Evolutionary conservation across 2,888 invertebrate genomes (phyloP).

Genomic region (Cheilosia pagana): DNA sequence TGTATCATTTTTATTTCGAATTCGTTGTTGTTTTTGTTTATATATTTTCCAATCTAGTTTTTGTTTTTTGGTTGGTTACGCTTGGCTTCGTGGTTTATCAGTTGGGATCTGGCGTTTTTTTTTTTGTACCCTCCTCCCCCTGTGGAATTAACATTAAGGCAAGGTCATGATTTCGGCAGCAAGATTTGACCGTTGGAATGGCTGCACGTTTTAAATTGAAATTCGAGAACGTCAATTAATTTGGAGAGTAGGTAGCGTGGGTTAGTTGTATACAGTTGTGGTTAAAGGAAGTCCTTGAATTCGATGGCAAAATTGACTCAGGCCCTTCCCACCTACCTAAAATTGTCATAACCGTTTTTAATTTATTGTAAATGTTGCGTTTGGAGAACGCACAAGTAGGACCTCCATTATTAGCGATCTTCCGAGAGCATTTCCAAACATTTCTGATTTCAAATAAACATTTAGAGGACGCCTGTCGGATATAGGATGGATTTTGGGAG

Average conservation of each 20-base stretch:
- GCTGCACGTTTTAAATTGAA: constrained; percentile 44
- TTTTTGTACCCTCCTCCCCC: constrained; percentile 27
- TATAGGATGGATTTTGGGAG: too few species aligned
- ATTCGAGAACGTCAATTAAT: constrained; percentile 15
- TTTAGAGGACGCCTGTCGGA: too few species aligned
- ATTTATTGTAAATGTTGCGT: too few species aligned
- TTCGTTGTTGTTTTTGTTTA: constrained; percentile 28
- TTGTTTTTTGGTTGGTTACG: constrained; percentile 49
- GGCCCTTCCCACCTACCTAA: too few species aligned
- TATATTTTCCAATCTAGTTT: constrained; percentile 46
- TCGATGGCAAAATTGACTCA: neutral
- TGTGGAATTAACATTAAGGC: constrained; percentile 57
- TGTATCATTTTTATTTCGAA: constrained; percentile 25
- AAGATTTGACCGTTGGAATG: constrained; percentile 8
- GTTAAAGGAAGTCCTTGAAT: neutral
- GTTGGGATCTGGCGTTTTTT: constrained; percentile 48
- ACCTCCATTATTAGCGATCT: too few species aligned
- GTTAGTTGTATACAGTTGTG: neutral
- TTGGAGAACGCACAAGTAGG: too few species aligned
- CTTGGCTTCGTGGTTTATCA: constrained; percentile 68
- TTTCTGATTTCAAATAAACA: too few species aligned
- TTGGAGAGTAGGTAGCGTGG: neutral
- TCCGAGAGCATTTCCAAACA: too few species aligned
- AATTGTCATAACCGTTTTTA: too few species aligned
- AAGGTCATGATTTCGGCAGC: constrained; percentile 66